phyloP scores from a whole-genome alignment of 2,888 invertebrate species.

The Apodemia zela region DNA sequence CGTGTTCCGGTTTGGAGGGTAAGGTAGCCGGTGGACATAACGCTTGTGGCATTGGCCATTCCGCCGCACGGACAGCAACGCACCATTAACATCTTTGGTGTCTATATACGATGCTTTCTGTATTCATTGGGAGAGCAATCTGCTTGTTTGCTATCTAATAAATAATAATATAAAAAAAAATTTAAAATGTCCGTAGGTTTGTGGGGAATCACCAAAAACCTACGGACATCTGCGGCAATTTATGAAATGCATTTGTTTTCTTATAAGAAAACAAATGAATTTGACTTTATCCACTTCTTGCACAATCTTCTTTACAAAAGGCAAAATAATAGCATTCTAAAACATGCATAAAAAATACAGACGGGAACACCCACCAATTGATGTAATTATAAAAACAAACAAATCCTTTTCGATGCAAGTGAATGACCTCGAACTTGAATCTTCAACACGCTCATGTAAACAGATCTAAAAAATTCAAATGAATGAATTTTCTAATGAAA shows the following conservation, averaged over 20 bases:
- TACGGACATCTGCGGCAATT: neutral
- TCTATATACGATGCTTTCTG: too few relatives aligned
- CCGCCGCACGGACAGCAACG: too few relatives aligned
- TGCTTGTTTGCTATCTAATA: too few relatives aligned
- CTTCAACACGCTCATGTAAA: constrained; percentile 51
- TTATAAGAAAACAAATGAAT: too few relatives aligned
- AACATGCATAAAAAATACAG: neutral
- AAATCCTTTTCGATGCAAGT: constrained; percentile 24
- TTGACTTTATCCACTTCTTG: neutral
- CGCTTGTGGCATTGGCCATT: too few relatives aligned
- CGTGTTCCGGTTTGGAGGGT: too few relatives aligned
- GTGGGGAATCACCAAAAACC: too few relatives aligned
- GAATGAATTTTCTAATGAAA: constrained; percentile 63
- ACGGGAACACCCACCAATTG: constrained; percentile 8
- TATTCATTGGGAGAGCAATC: too few relatives aligned
- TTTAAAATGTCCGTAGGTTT: too few relatives aligned
- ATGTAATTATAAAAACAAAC: constrained; percentile 12
- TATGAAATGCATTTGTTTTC: neutral
- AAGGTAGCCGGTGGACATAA: too few relatives aligned
- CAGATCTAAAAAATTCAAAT: constrained; percentile 47
- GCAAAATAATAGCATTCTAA: neutral
- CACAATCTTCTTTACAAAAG: neutral
- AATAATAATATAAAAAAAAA: too few relatives aligned
- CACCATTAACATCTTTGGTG: too few relatives aligned
- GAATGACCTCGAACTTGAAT: constrained; percentile 74